These are phyloP conservation scores for Dermatophagoides farinae DNA, from an alignment of 1,140 invertebrate genomes.

Conservation along the genomic window DNA sequence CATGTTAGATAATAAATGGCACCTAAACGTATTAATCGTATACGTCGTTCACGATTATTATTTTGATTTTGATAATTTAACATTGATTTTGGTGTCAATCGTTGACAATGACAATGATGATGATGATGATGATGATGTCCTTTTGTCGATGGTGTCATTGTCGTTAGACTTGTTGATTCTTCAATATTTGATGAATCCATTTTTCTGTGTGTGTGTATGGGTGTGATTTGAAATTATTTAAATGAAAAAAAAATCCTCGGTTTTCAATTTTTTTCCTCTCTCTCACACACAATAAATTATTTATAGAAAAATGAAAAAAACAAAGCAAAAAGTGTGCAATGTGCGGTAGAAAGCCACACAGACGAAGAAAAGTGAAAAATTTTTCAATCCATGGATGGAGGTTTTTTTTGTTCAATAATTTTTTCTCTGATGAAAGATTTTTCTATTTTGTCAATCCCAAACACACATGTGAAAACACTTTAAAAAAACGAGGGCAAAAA, in stretches of 20 bases:
- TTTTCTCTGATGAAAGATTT: not conserved
- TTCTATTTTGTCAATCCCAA: too few relatives aligned
- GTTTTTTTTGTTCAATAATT: not conserved
- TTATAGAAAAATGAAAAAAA: too few relatives aligned
- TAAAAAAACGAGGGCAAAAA: too few relatives aligned
- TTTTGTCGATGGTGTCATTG: not conserved
- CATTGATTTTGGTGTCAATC: not conserved
- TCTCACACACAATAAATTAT: not conserved
- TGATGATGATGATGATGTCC: not conserved
- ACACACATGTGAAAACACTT: too few relatives aligned
- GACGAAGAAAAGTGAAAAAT: not conserved
- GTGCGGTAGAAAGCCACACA: too few relatives aligned
- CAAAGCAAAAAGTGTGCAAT: too few relatives aligned
- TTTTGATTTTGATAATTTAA: not conserved
- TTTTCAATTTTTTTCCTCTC: not conserved
- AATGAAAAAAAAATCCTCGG: not conserved
- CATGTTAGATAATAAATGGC: not conserved
- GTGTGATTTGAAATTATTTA: not conserved
- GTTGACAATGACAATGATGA: not conserved
- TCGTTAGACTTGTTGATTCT: not conserved
- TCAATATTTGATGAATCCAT: not conserved
- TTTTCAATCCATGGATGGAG: not conserved
- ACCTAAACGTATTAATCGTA: not conserved
- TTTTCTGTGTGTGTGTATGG: not conserved
- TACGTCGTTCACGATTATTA: not conserved